phyloP scores from a whole-genome alignment of 2,797 vertebrate genomes.

The Margarornis squamiger region DNA sequence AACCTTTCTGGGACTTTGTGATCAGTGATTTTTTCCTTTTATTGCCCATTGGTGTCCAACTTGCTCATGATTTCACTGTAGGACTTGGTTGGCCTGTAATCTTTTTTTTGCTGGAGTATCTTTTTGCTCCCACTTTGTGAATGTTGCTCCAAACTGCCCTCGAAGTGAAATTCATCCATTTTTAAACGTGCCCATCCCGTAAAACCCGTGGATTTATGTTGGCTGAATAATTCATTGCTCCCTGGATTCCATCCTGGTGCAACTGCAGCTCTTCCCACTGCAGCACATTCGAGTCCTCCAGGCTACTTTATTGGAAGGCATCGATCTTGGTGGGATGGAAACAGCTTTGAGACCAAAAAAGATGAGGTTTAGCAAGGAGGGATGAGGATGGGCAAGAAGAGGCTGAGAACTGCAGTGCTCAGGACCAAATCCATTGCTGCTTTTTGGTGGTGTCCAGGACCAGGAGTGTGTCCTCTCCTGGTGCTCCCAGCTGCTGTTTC shows the following conservation, averaged over 20 bases:
- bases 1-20: neutral
- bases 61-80: neutral
- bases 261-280: conserved; percentile 27
- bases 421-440: neutral
- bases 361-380: neutral
- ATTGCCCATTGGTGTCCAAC: neutral
- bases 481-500: neutral
- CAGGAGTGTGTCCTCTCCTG: neutral
- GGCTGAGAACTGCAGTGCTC: neutral
- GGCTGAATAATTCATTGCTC: conserved; percentile 45
- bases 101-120: neutral
- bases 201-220: conserved; percentile 9
- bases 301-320: neutral
- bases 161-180: neutral
- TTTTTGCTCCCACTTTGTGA: neutral
- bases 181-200: neutral
- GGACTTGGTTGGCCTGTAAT: neutral
- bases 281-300: neutral
- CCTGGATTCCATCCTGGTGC: neutral
- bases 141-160: conserved; percentile 4
- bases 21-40: neutral
- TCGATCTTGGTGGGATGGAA: neutral
- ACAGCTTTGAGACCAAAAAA: neutral
- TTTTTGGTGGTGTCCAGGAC: neutral
- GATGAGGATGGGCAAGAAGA: neutral